Base-by-base conservation (phyloP, 2,113 vertebrate species). In the Otis tarda region DNA sequence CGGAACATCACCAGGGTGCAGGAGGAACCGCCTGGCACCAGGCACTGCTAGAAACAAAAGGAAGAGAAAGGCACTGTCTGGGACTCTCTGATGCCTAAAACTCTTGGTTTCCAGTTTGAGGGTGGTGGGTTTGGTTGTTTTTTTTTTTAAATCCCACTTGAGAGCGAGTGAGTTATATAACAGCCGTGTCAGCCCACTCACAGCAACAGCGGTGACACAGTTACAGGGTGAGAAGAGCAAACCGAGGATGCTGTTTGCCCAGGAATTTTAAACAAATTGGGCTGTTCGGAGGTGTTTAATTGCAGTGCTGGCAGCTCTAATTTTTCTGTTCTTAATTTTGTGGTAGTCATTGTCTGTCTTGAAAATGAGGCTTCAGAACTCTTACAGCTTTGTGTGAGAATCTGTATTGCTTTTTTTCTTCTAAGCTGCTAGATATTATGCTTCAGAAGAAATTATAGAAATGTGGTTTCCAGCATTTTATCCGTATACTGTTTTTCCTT, bases 251-350 rank as follows among this genome's bases (percentile, higher is more conserved):
- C 52, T 57, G 12, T 52, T 88, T 86, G 74, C 79, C 69, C 19
- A 86, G n/a, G 60, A 84, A 76, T 64, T 77, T 77, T 52, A 56
- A 81, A 61, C 31, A 55, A 84, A 85, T 28, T 10, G 13, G 20
- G 27, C 55, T 92, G 55, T 77, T 94, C 0, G 3, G 68, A 81
- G 43, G 67, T 83, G 70, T 83, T 93, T 45, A 87, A 35, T 73
- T 90, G 59, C 50, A 77, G 68, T 83, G 43, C 71, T 75, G 43
- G 25, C 68, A 86, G 35, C 71, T 83, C 47, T 65, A 4, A 79
- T 83, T 85, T 93, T 93, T 88, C 63, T 92, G 41, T 63, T 57
- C 28, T 61, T 85, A 86, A 74, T 77, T 92, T 77, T 88, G 30
- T 83, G 45, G 41, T 74, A 80, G 55, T 70, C 37, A 8, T 55